These are phyloP conservation scores for Luffia ferchaultella DNA, from an alignment of 2,888 invertebrate genomes.

Conservation along the genomic window DNA sequence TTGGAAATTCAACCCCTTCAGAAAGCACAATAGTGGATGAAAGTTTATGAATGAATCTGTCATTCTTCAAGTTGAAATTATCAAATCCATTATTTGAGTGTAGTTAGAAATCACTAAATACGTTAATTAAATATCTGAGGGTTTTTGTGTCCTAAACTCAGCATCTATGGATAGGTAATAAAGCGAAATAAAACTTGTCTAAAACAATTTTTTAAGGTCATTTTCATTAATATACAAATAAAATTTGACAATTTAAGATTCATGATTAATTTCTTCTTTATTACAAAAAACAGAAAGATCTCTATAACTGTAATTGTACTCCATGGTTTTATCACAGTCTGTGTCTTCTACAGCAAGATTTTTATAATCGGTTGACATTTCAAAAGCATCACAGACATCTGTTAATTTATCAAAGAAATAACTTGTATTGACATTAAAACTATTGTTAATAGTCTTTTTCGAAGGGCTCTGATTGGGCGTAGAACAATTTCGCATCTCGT, in stretches of 20 bases:
- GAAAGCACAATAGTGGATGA: too few species aligned
- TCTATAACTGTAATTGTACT: conserved; percentile 41
- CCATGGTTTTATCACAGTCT: conserved; percentile 35
- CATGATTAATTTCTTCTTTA: conserved; percentile 36
- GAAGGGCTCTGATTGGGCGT: conserved; percentile 43
- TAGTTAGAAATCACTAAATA: too few species aligned
- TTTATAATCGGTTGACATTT: conserved; percentile 60
- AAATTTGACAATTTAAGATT: neutral
- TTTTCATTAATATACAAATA: too few species aligned
- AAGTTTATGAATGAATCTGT: too few species aligned
- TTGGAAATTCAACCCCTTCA: too few species aligned
- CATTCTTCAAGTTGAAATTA: too few species aligned
- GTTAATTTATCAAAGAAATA: conserved; percentile 61
- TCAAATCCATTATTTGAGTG: too few species aligned
- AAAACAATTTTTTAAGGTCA: too few species aligned
- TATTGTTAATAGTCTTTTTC: conserved; percentile 19
- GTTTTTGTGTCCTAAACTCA: too few species aligned
- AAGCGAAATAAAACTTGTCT: too few species aligned
- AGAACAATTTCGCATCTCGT: conserved; percentile 36
- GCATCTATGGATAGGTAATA: too few species aligned
- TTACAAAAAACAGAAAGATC: neutral
- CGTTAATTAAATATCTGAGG: too few species aligned
- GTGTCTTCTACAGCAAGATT: conserved; percentile 28
- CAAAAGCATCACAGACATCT: conserved; percentile 67
- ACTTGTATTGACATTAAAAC: conserved; percentile 38